Evolutionary conservation across 2,797 vertebrate genomes (phyloP).

Genomic region (Cheirogaleus major): DNA sequence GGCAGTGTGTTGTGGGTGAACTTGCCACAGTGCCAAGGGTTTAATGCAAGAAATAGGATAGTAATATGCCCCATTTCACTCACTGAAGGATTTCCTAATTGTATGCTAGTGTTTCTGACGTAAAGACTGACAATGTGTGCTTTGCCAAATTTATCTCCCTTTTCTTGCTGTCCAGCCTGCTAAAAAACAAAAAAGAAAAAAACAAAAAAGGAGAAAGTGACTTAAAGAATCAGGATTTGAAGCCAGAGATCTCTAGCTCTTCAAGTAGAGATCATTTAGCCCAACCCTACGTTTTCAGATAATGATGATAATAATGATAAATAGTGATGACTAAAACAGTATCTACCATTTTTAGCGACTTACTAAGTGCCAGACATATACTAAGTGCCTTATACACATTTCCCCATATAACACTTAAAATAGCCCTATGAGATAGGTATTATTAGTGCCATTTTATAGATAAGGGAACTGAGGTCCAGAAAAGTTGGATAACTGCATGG

Average conservation of each 20-base stretch:
- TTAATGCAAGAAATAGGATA: background rate
- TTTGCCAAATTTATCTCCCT: conserved; percentile 20
- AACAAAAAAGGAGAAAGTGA: background rate
- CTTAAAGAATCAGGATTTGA: conserved; percentile 41
- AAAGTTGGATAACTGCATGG: background rate
- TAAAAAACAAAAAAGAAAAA: background rate
- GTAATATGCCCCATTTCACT: background rate
- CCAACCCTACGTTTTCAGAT: background rate
- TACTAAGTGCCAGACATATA: background rate
- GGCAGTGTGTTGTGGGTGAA: background rate
- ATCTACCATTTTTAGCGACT: background rate
- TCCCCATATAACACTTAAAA: conserved; percentile 2
- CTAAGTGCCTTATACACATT: conserved; percentile 15
- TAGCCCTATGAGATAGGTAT: background rate
- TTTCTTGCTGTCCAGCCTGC: background rate
- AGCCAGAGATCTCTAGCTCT: conserved; percentile 22
- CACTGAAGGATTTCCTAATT: conserved; percentile 15
- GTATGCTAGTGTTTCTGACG: background rate
- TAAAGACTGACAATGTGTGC: background rate
- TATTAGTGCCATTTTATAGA: conserved; percentile 4
- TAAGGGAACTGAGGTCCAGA: conserved; percentile 5
- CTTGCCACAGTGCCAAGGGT: background rate
- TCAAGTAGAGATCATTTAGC: background rate
- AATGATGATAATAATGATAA: background rate
- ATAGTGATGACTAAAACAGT: background rate